Base-by-base conservation (phyloP, 2,113 vertebrate species). In the Notothenia rossii region DNA sequence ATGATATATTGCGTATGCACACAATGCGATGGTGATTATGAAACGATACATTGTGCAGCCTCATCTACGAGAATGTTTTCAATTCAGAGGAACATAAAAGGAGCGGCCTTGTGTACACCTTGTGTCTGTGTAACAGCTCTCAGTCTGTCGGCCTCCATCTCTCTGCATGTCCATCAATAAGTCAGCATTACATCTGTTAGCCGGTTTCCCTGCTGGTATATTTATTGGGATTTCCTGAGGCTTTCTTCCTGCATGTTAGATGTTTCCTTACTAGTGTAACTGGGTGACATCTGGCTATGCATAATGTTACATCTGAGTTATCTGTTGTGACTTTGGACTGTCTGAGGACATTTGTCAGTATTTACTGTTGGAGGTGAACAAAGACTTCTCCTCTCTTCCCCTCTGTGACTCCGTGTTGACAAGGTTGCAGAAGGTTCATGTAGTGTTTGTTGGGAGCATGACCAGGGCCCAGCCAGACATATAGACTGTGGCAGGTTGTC, bases 271-370 rank as follows among this genome's bases (percentile, higher is more conserved):
- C 77, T 80, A 79, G 79, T 84, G 82, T 82, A 62, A 64, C 72
- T 22, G 63, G 67, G n/a, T 82, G 90, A 88, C 82, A 79, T 85
- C 84, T 79, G 88, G 73, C 77, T 70, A 17, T 65, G 64, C 59
- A 59, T 67, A 66, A 64, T 46, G 46, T 68, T 65, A 9, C 5
- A 56, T 72, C 33, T 79, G 86, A 87, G 8, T 77, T 79, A 91
- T 91, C 66, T 73, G 85, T 76, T 84, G 62, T 89, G 90, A 86
- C 86, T 77, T 68, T 14, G 36, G 70, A 82, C 84, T 86, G 89
- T 88, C 85, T 89, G 83, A 59, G 84, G 86, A 88, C 71, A 86
- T 90, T 91, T 90, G 84, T 91, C 89, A 86, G 72, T 68, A 68
- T 87, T 84, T 78, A 82, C 74, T 88, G 72, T 81, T 56, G 54